A percentile compares a stretch with the other conserved stretches of the same genome.
phyloP scores from a whole-genome alignment of 2,113 vertebrate genomes.

The Trachemys scripta region DNA sequence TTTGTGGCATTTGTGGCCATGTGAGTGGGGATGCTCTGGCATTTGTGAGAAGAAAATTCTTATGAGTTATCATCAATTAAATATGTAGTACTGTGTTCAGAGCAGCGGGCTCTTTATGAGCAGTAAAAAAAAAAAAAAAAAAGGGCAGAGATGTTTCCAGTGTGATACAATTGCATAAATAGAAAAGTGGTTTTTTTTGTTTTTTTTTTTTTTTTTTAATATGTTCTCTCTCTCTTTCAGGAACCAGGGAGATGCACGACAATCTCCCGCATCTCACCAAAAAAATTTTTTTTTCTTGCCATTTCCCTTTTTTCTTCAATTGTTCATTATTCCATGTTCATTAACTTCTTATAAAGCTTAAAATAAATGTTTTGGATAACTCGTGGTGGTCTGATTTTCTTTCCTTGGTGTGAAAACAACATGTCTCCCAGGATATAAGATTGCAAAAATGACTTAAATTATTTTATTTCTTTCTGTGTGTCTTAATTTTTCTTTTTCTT shows the following conservation, averaged over 20 bases:
- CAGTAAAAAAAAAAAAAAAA: neutral
- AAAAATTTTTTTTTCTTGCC: slow-evolving; percentile 58
- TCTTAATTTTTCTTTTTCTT: slow-evolving; percentile 1
- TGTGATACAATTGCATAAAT: neutral
- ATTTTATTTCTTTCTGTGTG: slow-evolving; percentile 7
- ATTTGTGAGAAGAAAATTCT: neutral
- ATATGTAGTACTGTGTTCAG: neutral
- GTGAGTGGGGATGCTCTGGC: neutral
- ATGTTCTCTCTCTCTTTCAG: slow-evolving; percentile 78
- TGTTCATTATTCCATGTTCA: slow-evolving; percentile 64
- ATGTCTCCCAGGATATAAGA: slow-evolving; percentile 22
- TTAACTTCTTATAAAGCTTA: slow-evolving; percentile 46
- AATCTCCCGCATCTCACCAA: slow-evolving; percentile 69
- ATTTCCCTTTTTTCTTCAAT: slow-evolving; percentile 36
- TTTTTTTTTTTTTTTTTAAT: slow-evolving; percentile 53
- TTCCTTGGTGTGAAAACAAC: slow-evolving; percentile 27
- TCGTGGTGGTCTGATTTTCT: slow-evolving; percentile 72
- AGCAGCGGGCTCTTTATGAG: neutral
- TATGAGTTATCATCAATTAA: neutral
- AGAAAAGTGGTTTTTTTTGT: neutral
- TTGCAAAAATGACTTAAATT: neutral
- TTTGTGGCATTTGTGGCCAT: slow-evolving; percentile 20
- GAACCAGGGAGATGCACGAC: slow-evolving; percentile 75
- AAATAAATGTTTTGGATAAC: slow-evolving; percentile 75
- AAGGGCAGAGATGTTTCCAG: slow-evolving; percentile 52